Evolutionary conservation across 2,888 invertebrate species (phyloP).

Genomic region (Zygaena filipendulae): DNA sequence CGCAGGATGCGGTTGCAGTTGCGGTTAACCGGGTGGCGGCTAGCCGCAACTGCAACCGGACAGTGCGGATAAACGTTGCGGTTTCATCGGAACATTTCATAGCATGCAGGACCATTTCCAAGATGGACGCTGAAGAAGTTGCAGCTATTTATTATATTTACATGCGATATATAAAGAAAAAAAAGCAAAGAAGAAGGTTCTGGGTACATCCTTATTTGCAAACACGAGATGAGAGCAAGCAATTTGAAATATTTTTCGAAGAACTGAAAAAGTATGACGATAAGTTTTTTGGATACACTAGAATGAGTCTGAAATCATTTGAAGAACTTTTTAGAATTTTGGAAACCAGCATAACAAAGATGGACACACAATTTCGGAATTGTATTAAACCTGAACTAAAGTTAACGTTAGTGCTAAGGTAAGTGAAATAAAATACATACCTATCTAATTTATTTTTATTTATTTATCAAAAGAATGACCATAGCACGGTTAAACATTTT

Average conservation of each 20-base stretch:
- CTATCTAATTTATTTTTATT: conserved; percentile 4
- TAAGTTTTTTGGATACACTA: too few species aligned
- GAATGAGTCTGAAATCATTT: too few species aligned
- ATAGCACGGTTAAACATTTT: too few species aligned
- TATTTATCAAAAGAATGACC: too few species aligned
- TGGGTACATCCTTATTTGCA: conserved; percentile 15
- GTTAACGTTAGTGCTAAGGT: too few species aligned
- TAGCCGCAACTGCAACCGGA: conserved; percentile 9
- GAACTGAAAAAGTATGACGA: too few species aligned
- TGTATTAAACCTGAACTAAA: conserved; percentile 9
- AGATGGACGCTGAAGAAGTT: conserved; percentile 10
- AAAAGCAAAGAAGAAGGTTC: conserved; percentile 11
- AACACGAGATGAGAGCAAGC: conserved; percentile 14
- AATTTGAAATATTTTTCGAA: too few species aligned
- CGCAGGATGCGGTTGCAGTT: conserved; percentile 2
- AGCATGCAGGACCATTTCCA: conserved; percentile 12
- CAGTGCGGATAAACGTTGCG: conserved; percentile 10
- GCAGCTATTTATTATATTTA: background rate
- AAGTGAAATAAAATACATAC: too few species aligned
- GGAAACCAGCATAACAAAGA: too few species aligned
- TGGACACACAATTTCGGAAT: too few species aligned
- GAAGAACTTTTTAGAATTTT: too few species aligned
- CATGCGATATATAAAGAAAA: conserved; percentile 4
- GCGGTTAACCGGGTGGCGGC: conserved; percentile 6
- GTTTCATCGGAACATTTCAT: too few species aligned